A percentile compares a stretch with the other conserved stretches of the same genome.
Evolutionary conservation across 2,888 invertebrate genomes (phyloP).

Genomic region (Orthosia gracilis): DNA sequence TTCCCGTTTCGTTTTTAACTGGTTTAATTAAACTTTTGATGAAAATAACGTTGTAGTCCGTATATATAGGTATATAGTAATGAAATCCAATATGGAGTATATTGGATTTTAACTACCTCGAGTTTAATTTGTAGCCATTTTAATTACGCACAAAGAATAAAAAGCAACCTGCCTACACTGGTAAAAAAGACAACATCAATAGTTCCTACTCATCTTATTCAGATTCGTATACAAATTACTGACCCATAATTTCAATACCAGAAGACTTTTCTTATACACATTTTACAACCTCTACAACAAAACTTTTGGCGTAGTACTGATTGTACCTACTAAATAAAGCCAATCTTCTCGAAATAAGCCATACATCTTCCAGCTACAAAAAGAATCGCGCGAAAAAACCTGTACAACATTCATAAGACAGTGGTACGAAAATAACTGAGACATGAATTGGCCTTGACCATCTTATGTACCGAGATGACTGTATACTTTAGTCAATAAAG

Average conservation of each 20-base stretch:
- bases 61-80: not conserved
- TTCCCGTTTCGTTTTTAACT: not conserved
- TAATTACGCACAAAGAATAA: not conserved
- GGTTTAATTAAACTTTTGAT: slow-evolving; percentile 1
- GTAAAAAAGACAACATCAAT: not conserved
- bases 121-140: not conserved
- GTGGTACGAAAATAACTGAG: slow-evolving; percentile 57
- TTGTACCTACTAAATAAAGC: not conserved
- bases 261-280: not conserved
- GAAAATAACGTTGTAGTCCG: not conserved
- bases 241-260: not conserved
- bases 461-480: slow-evolving; percentile 45
- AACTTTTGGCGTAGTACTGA: not conserved
- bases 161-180: not conserved
- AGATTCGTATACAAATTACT: not conserved
- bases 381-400: slow-evolving; percentile 34
- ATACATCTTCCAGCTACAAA: slow-evolving; percentile 17
- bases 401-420: slow-evolving; percentile 45
- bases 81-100: not conserved
- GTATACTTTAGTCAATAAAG: slow-evolving; percentile 51
- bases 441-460: slow-evolving; percentile 60
- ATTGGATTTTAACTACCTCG: not conserved
- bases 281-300: not conserved
- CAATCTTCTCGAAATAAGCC: slow-evolving; percentile 1
- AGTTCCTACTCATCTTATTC: not conserved